phyloP scores from a whole-genome alignment of 2,113 vertebrate species.

The Lampris megalopsis region DNA sequence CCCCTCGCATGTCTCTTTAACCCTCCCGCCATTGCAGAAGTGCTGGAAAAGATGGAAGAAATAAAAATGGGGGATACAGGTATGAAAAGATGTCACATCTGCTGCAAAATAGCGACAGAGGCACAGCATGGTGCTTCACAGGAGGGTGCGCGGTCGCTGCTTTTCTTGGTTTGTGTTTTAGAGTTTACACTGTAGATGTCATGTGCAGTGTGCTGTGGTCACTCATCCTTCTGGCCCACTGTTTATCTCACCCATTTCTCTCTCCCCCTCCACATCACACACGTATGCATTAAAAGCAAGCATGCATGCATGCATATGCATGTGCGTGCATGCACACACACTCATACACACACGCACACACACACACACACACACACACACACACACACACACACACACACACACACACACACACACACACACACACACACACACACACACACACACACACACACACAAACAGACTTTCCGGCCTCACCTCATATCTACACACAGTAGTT shows the following conservation, averaged over 20 bases:
- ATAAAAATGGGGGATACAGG: constrained; percentile 21
- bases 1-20: not conserved
- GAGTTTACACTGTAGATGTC: not conserved
- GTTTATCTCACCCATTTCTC: not conserved
- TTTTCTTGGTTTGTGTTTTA: not conserved
- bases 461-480: constrained; percentile 37
- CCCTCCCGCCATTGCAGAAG: not conserved
- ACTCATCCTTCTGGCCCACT: constrained; percentile 10
- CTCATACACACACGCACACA: not conserved
- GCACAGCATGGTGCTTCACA: not conserved
- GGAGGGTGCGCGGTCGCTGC: not conserved
- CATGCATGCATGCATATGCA: not conserved
- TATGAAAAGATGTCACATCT: constrained; percentile 37
- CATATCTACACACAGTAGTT: constrained; percentile 39
- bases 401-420: not conserved
- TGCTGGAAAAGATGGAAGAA: constrained; percentile 43
- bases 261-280: not conserved
- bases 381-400: constrained; percentile 28
- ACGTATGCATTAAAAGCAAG: not conserved
- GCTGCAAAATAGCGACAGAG: not conserved
- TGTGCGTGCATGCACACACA: not conserved
- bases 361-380: constrained; percentile 28
- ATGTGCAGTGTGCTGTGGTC: constrained; percentile 16
- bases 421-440: not conserved
- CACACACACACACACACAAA: constrained; percentile 24